These are phyloP conservation scores for Silurus meridionalis DNA, from an alignment of 2,113 vertebrate genomes.

Conservation along the genomic window DNA sequence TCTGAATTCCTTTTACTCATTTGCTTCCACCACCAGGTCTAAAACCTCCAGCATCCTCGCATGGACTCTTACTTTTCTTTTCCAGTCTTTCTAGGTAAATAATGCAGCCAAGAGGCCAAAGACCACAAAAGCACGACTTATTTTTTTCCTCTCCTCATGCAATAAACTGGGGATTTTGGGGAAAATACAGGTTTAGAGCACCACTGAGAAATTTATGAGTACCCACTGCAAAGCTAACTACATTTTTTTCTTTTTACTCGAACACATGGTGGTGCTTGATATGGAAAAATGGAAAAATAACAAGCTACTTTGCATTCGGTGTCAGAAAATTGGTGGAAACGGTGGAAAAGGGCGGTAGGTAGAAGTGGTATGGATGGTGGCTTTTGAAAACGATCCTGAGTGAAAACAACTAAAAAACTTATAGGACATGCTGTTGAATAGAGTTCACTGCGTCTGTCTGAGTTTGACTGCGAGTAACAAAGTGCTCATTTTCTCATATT, in stretches of 20 bases:
- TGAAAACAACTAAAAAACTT: neutral
- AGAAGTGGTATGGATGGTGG: neutral
- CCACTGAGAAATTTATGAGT: conserved; percentile 77
- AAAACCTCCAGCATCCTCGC: neutral
- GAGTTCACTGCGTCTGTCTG: neutral
- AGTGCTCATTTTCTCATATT: neutral
- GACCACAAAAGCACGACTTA: conserved; percentile 63
- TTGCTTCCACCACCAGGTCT: no score
- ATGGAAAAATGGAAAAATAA: conserved; percentile 43
- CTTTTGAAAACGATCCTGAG: neutral
- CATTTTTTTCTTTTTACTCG: conserved; percentile 69
- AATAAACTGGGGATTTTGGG: conserved; percentile 62
- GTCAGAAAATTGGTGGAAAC: neutral
- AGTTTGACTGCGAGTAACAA: neutral
- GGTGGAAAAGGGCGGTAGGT: neutral
- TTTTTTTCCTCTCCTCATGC: conserved; percentile 58
- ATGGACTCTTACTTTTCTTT: conserved; percentile 16
- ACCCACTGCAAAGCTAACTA: conserved; percentile 70
- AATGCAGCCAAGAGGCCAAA: conserved; percentile 63
- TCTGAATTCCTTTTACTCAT: conserved; percentile 4
- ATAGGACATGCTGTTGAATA: neutral
- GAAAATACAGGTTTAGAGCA: conserved; percentile 61
- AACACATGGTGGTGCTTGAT: conserved; percentile 57
- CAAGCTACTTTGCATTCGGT: conserved; percentile 2
- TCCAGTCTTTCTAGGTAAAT: conserved; percentile 61